Evolutionary conservation across 2,888 invertebrate species (phyloP).

Genomic region (Sphaerophoria taeniata): DNA sequence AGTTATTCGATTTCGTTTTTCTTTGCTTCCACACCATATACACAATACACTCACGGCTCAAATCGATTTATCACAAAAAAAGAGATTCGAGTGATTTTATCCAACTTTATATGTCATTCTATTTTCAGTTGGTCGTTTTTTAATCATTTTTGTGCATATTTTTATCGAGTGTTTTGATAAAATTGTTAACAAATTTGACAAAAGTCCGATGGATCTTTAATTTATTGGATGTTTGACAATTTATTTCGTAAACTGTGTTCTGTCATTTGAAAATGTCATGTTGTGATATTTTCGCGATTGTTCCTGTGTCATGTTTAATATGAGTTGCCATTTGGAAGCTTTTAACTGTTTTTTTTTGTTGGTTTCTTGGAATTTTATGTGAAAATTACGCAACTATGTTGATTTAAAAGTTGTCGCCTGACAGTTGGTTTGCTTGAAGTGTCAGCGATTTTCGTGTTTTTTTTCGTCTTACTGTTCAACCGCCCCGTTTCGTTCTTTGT

Average conservation of each 20-base stretch:
- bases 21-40: constrained; percentile 39
- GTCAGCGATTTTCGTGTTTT: constrained; percentile 18
- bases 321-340: background rate
- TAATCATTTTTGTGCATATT: constrained; percentile 28
- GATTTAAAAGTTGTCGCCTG: constrained; percentile 7
- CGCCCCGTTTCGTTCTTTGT: constrained; percentile 12
- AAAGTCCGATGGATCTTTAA: constrained; percentile 24
- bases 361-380: constrained; percentile 16
- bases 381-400: constrained; percentile 29
- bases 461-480: background rate
- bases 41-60: constrained; percentile 47
- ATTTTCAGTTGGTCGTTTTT: constrained; percentile 26
- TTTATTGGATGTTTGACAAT: constrained; percentile 42
- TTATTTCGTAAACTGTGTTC: constrained; percentile 3
- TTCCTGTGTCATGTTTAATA: constrained; percentile 3
- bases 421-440: constrained; percentile 40
- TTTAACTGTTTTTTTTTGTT: constrained; percentile 12
- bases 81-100: constrained; percentile 52
- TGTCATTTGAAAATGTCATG: constrained; percentile 51
- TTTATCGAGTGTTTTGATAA: constrained; percentile 41
- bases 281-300: constrained; percentile 10
- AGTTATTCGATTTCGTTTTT: constrained; percentile 33
- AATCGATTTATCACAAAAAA: constrained; percentile 73
- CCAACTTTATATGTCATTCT: constrained; percentile 17
- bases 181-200: constrained; percentile 28